Base-by-base conservation (phyloP, 2,888 invertebrate species). In the Chrysolina americana region DNA sequence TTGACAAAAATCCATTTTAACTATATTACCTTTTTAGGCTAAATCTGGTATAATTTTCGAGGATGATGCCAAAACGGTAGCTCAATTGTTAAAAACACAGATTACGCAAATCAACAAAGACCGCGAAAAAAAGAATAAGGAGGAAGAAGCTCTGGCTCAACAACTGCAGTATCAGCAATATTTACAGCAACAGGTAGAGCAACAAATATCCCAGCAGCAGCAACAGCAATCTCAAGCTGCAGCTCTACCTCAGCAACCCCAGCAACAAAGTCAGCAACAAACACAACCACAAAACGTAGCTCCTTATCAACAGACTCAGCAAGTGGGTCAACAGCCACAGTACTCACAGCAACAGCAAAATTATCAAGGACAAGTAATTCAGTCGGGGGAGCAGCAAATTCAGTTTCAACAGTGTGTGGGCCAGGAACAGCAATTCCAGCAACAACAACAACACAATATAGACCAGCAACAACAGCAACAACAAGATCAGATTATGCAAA, bases 1-100 rank as follows among this genome's bases (percentile, higher is more conserved):
- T 19, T 63, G 8, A 19, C 1, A 36, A 19, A 23, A 53, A 50
- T 36, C 53, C 4, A n/a, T n/a, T 11, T 3, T 19, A 0, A 21
- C 17, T 41, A 0, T 68, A 36, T 10, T 56, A 0, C 44, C 62
- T 50, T 66, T 72, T 77, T 75, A 87, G 92, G 95, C 96, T 48
- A 96, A 96, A 86, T 95, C 96, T 28, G 97, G 97, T 48, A 94
- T 98, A 85, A 96, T 98, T 84, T 95, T 96, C 86, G 98, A 98
- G 85, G 98, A 98, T 86, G 99, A 99, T 87, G 94, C 96, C 0
- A 92, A 96, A 83, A 94, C 95, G 75, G 98, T 98, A 13, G 94
- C 94, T 76, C 96, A 97, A 85, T 92, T 98, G 87, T 92, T 99
- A 78, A 95, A 96, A 87, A 96, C 96, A 36, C 97, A 98, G 87